Evolutionary conservation across 2,113 vertebrate genomes (phyloP).

Genomic region (Steatornis caripensis): DNA sequence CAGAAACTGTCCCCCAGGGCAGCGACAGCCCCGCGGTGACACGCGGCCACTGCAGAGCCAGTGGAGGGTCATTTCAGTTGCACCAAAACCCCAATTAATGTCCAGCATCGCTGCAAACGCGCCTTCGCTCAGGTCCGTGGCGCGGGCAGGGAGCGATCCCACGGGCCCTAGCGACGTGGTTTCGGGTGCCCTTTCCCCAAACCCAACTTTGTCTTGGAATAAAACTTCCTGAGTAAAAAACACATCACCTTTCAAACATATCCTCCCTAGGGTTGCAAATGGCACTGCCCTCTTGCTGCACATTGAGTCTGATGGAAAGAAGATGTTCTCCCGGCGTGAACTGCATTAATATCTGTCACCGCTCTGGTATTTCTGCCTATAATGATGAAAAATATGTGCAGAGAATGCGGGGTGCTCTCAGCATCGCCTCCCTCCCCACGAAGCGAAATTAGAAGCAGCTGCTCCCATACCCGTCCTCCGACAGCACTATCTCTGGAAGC

Average conservation of each 20-base stretch:
- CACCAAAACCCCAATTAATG: background rate
- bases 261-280: slow-evolving; percentile 51
- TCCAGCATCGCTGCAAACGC: background rate
- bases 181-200: background rate
- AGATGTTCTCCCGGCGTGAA: slow-evolving; percentile 75
- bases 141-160: accelerated
- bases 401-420: slow-evolving; percentile 53
- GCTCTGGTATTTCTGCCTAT: slow-evolving; percentile 76
- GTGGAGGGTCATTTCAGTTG: accelerated
- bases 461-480: background rate
- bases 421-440: background rate
- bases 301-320: slow-evolving; percentile 72
- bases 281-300: slow-evolving; percentile 75
- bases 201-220: background rate
- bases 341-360: slow-evolving; percentile 78
- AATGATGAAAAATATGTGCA: slow-evolving; percentile 80
- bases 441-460: slow-evolving; percentile 41
- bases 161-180: accelerated
- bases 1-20: background rate
- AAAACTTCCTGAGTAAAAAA: background rate
- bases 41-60: accelerated
- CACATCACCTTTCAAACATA: slow-evolving; percentile 31
- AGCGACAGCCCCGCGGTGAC: accelerated
- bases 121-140: accelerated
- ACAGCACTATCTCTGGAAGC: background rate